These are phyloP conservation scores for Nomada flava DNA, from an alignment of 2,888 invertebrate species.

Conservation along the genomic window DNA sequence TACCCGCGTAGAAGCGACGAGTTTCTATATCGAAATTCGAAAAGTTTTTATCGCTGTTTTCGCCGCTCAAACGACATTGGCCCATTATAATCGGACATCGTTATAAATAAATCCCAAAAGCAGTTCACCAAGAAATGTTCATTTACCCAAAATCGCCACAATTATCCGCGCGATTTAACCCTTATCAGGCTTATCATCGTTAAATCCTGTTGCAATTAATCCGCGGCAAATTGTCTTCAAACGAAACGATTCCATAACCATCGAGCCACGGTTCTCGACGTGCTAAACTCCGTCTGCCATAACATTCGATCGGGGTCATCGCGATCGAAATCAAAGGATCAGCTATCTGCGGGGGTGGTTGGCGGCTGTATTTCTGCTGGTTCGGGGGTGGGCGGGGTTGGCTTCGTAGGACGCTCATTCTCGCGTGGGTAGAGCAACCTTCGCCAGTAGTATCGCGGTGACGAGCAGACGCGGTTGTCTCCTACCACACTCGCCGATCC, in stretches of 20 bases:
- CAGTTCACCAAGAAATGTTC: too few relatives aligned
- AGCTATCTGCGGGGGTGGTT: constrained; percentile 17
- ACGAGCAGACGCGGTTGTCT: constrained; percentile 73
- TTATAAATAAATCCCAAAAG: too few relatives aligned
- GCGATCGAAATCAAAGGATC: constrained; percentile 43
- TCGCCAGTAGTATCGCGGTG: constrained; percentile 78
- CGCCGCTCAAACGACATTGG: too few relatives aligned
- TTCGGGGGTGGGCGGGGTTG: constrained; percentile 72
- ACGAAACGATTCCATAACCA: background rate
- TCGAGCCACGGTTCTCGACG: background rate
- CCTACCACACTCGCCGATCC: constrained; percentile 26
- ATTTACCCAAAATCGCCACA: too few relatives aligned
- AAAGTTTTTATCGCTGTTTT: too few relatives aligned
- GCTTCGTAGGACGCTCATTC: constrained; percentile 71
- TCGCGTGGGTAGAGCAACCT: constrained; percentile 72
- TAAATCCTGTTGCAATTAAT: constrained; percentile 11
- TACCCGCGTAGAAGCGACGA: background rate
- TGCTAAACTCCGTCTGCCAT: background rate
- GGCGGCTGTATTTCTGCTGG: constrained; percentile 13
- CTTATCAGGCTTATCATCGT: background rate
- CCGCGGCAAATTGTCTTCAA: constrained; percentile 2
- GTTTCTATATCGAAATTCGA: too few relatives aligned
- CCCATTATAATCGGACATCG: too few relatives aligned
- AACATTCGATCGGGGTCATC: constrained; percentile 5
- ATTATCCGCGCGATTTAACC: background rate